phyloP scores from a whole-genome alignment of 2,113 vertebrate genomes.

The Bufo gargarizans region DNA sequence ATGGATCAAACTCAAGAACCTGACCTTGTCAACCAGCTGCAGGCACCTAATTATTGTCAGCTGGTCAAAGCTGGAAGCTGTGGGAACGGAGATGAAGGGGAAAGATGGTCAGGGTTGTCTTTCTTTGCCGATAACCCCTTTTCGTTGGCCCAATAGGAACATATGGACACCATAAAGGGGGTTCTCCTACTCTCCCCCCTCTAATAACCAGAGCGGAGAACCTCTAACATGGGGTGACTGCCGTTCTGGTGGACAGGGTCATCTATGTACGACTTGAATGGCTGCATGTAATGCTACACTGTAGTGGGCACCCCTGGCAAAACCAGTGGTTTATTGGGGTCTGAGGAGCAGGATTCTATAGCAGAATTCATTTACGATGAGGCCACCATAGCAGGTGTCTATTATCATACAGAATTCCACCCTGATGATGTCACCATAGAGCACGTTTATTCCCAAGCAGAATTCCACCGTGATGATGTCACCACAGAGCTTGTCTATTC shows the following conservation, averaged over 20 bases:
- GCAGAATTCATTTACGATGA: neutral
- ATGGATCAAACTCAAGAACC: neutral
- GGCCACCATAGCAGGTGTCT: neutral
- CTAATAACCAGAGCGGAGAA: neutral
- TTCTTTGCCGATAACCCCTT: neutral
- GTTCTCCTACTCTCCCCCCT: neutral
- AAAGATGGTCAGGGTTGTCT: neutral
- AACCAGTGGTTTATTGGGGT: neutral
- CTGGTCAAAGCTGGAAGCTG: neutral
- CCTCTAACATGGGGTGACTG: neutral
- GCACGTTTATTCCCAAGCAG: too few relatives aligned
- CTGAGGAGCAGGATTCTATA: neutral
- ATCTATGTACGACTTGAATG: neutral
- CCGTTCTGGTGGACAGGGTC: neutral
- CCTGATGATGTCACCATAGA: neutral
- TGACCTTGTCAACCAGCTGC: slow-evolving; percentile 29
- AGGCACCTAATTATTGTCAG: neutral
- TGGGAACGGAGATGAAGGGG: neutral
- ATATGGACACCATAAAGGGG: neutral
- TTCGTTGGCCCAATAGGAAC: neutral
- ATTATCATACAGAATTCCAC: too few relatives aligned
- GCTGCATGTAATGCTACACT: neutral
- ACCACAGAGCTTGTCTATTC: neutral
- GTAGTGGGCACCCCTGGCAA: neutral
- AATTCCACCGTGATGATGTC: neutral